Conservation (phyloP, 2,797 vertebrate species). For the Antrozous pallidus region DNA sequence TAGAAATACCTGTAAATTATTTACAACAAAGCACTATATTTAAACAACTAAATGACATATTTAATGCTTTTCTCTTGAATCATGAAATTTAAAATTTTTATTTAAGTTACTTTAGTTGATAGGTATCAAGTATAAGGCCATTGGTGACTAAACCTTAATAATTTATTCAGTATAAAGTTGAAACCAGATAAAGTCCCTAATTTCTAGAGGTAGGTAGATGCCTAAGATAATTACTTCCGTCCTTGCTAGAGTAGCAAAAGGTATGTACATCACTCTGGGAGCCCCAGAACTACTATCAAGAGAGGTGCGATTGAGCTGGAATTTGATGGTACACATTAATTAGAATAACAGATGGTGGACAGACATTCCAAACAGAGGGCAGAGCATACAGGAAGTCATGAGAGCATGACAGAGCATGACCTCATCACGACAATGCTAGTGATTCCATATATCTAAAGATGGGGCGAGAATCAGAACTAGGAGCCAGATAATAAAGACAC, state of each 20-base stretch:
- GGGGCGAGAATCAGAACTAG: background rate
- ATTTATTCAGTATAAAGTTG: background rate
- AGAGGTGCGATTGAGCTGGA: background rate
- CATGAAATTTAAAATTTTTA: background rate
- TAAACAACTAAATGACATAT: background rate
- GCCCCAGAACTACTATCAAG: background rate
- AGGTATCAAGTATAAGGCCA: background rate
- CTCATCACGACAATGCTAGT: background rate
- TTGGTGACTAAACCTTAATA: background rate
- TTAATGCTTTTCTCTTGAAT: background rate
- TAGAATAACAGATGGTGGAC: background rate
- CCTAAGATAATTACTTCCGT: background rate
- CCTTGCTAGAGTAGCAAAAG: background rate
- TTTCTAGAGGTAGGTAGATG: background rate
- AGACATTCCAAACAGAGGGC: background rate
- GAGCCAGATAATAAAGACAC: background rate
- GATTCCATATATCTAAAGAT: background rate
- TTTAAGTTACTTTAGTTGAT: background rate
- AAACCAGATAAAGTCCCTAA: background rate
- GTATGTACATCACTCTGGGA: background rate
- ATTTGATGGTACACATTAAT: background rate
- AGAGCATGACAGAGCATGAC: background rate
- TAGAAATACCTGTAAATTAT: conserved; percentile 9
- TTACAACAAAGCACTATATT: background rate
- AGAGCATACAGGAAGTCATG: background rate